Base-by-base conservation (phyloP, 2,888 invertebrate species). In the Trilocha varians region DNA sequence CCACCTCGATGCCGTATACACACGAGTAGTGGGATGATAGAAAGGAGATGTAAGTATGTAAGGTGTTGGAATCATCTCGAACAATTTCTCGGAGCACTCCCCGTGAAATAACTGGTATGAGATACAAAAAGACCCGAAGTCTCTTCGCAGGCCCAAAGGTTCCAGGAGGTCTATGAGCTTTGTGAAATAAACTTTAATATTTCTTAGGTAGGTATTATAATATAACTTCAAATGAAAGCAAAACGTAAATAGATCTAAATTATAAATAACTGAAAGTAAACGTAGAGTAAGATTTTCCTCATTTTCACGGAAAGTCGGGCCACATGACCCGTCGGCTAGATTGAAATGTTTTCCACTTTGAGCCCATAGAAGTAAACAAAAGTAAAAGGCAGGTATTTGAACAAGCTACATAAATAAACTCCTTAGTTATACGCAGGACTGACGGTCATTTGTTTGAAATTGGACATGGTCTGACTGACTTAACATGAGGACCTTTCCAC, bases 271-370 rank as follows among this genome's bases (percentile, higher is more conserved):
- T 11, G 8, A 25, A 5, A 25, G 25, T 25, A n/a, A n/a, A n/a
- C n/a, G n/a, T 25, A 25, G 8, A 25, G 32, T 32, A 32, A 13
- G 38, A 35, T 38, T 42, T 42, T 39, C 41, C 40, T 41, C 38
- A 13, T 38, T 38, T 32, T 38, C 34, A 38, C 35, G 42, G 35
- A 16, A 32, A 38, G 35, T 32, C n/a, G 38, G 35, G 34, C 32
- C 42, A 6, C 25, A 15, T 38, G 42, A 35, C 38, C 38, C 32
- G 34, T 32, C 32, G 42, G 32, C 25, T 35, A 39, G 38, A 35
- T 42, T 38, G 35, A 38, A 42, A 38, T 34, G 42, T 35, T 42
- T 25, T 36, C 17, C 35, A 38, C 35, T 35, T 35, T 35, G 34
- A 14, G 34, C 15, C 34, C 37, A 25, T 17, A 38, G 13, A 33